phyloP scores from a whole-genome alignment of 2,888 invertebrate species.

The Drosophila subsilvestris region DNA sequence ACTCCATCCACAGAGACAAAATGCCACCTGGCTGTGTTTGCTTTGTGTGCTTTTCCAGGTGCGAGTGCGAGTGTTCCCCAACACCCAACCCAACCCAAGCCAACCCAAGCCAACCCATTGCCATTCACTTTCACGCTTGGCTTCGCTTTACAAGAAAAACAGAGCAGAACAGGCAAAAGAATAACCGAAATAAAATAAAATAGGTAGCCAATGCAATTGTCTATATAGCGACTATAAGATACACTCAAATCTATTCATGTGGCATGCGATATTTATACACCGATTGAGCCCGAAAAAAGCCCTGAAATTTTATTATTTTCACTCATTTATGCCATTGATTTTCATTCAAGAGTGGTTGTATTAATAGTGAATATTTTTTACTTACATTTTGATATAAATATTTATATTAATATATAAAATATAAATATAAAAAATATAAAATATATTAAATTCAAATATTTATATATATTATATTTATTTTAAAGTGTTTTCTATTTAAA shows the following conservation, averaged over 20 bases:
- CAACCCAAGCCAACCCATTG: background rate
- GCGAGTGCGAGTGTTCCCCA: background rate
- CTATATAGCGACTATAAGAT: background rate
- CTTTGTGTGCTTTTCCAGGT: slow-evolving; percentile 15
- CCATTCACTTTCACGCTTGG: slow-evolving; percentile 18
- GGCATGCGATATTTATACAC: background rate
- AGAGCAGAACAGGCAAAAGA: background rate
- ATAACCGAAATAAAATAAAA: background rate
- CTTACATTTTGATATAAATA: no score
- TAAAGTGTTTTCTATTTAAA: no score
- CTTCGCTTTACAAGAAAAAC: background rate
- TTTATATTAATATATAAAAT: no score
- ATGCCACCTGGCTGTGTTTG: slow-evolving; percentile 56
- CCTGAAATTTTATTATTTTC: no score
- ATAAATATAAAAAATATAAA: no score
- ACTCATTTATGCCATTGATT: no score
- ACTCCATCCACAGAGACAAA: slow-evolving; percentile 14
- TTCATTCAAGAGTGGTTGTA: no score
- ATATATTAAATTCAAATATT: no score
- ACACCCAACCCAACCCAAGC: background rate
- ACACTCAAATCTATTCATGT: background rate
- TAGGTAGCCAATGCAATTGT: no score
- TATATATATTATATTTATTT: no score
- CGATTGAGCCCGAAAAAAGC: no score
- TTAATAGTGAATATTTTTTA: no score